phyloP scores from a whole-genome alignment of 2,113 vertebrate species.

The Paraplagusia blochii region DNA sequence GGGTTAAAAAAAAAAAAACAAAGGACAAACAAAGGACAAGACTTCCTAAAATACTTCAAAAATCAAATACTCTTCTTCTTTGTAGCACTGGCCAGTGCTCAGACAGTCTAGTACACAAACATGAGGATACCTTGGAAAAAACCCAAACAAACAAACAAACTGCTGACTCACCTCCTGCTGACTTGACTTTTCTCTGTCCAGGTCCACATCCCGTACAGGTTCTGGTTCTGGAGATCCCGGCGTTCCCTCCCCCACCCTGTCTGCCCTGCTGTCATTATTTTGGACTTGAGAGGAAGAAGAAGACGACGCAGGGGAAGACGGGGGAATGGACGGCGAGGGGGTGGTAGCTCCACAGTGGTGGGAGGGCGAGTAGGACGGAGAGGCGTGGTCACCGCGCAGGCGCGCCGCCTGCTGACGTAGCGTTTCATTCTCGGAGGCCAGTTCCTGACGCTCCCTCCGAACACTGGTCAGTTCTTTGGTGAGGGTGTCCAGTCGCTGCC shows the following conservation, averaged over 20 bases:
- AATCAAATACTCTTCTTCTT: too few relatives aligned
- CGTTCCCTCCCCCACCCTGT: conserved; percentile 48
- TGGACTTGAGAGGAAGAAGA: conserved; percentile 52
- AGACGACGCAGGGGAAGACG: conserved; percentile 33
- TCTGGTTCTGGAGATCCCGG: conserved; percentile 79
- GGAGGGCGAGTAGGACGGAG: conserved; percentile 21
- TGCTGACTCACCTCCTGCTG: conserved; percentile 52
- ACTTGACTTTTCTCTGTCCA: conserved; percentile 75
- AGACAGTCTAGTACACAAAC: too few relatives aligned
- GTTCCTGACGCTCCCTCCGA: conserved; percentile 86
- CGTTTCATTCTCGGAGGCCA: conserved; percentile 80
- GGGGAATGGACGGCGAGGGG: conserved; percentile 48
- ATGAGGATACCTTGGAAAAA: too few relatives aligned
- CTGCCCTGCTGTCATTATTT: conserved; percentile 44
- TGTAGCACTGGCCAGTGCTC: too few relatives aligned
- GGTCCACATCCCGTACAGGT: conserved; percentile 85
- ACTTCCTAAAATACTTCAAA: too few relatives aligned
- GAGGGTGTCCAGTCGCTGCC: conserved; percentile 87
- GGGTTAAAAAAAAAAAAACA: too few relatives aligned
- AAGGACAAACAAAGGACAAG: too few relatives aligned
- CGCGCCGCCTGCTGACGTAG: conserved; percentile 71
- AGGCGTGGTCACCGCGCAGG: conserved; percentile 17
- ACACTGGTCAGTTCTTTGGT: conserved; percentile 90
- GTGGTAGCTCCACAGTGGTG: conserved; percentile 35
- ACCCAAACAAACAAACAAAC: too few relatives aligned